These are phyloP conservation scores for Clanis bilineata DNA, from an alignment of 2,888 invertebrate genomes.

Conservation along the genomic window DNA sequence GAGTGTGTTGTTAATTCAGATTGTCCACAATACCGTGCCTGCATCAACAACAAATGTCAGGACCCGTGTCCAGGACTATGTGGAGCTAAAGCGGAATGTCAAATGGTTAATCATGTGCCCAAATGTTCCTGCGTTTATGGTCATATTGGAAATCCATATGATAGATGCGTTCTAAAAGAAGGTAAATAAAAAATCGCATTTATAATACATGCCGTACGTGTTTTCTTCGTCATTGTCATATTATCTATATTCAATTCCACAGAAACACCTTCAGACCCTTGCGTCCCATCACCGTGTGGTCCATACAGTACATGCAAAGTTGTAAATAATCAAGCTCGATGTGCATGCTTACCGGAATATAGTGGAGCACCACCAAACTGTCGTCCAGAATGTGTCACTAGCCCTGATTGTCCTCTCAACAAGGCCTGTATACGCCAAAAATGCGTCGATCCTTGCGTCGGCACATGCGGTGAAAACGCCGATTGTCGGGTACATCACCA, in stretches of 20 bases:
- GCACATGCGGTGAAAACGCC: slow-evolving; percentile 86
- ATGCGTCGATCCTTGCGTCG: slow-evolving; percentile 91
- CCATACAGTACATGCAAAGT: slow-evolving; percentile 87
- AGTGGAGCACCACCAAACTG: slow-evolving; percentile 89
- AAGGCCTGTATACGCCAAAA: slow-evolving; percentile 89
- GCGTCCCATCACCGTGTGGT: slow-evolving; percentile 90
- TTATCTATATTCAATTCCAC: slow-evolving; percentile 30
- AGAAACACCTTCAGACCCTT: slow-evolving; percentile 83
- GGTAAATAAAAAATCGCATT: slow-evolving; percentile 40
- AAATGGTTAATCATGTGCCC: slow-evolving; percentile 88
- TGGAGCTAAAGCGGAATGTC: slow-evolving; percentile 88
- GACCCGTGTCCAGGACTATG: slow-evolving; percentile 90
- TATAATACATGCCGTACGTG: neutral
- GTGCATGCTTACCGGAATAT: slow-evolving; percentile 86
- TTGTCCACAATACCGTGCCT: slow-evolving; percentile 85
- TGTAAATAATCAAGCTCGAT: slow-evolving; percentile 84
- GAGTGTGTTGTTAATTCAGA: slow-evolving; percentile 87
- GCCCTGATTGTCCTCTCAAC: slow-evolving; percentile 89
- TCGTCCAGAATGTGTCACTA: slow-evolving; percentile 89
- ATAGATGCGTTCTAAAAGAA: slow-evolving; percentile 58
- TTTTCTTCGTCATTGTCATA: neutral
- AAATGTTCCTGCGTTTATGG: slow-evolving; percentile 86
- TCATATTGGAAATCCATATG: slow-evolving; percentile 88
- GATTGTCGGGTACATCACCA: slow-evolving; percentile 87
- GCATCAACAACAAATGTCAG: slow-evolving; percentile 85